Conservation (phyloP, 2,888 invertebrate species). For the Drosophila merina region DNA sequence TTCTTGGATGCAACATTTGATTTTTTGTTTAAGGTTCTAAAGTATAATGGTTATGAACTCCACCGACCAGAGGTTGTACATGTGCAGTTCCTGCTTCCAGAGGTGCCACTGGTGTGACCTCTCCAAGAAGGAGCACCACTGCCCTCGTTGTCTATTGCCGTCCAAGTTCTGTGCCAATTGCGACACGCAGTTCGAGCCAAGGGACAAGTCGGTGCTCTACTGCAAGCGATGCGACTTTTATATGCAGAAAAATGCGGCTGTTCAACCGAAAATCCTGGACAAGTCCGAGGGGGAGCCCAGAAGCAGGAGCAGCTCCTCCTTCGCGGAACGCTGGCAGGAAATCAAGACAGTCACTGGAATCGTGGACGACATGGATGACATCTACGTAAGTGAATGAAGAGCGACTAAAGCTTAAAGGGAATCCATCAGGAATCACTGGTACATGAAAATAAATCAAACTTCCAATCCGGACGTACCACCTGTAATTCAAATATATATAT, state of each 20-base stretch:
- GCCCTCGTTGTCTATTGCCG: conserved; percentile 43
- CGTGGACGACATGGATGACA: conserved; percentile 16
- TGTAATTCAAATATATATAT: conserved; percentile 50
- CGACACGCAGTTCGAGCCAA: conserved; percentile 48
- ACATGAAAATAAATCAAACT: conserved; percentile 19
- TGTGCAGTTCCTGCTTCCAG: conserved; percentile 49
- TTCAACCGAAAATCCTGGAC: conserved; percentile 19
- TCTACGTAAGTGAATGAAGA: conserved; percentile 15
- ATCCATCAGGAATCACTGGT: background rate
- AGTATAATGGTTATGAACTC: conserved; percentile 1
- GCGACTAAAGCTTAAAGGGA: background rate
- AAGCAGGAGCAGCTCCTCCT: background rate
- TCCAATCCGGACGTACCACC: conserved; percentile 65
- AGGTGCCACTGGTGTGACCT: conserved; percentile 49
- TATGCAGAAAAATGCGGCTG: conserved; percentile 16
- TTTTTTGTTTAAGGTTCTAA: background rate
- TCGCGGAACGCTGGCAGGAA: conserved; percentile 49
- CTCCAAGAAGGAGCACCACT: conserved; percentile 51
- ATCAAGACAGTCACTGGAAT: conserved; percentile 43
- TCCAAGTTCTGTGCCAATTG: conserved; percentile 43
- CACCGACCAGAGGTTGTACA: conserved; percentile 14
- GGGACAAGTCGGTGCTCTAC: background rate
- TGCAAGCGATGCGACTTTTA: conserved; percentile 61
- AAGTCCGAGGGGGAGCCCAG: conserved; percentile 15
- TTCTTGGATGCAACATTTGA: background rate